Base-by-base conservation (phyloP, 2,888 invertebrate species). In the Amblyjoppa fuscipennis region DNA sequence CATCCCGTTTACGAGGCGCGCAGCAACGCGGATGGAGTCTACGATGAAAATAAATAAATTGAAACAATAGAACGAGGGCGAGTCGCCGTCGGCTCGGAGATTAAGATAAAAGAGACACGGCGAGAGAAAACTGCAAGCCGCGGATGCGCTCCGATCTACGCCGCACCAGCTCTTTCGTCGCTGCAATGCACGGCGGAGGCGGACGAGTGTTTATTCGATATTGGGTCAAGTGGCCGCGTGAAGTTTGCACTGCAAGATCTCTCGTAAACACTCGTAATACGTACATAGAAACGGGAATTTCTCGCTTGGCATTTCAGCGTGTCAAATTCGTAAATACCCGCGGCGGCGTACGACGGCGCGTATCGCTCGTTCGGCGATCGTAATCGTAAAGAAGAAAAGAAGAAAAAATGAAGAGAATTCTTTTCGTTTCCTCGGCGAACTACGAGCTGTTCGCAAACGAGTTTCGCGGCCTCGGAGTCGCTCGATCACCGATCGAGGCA, bases 221-320 rank as follows among this genome's bases (percentile, higher is more conserved):
- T 84, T 80, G 73, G 88, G 88, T 88, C 88, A 86, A 87, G 86
- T 80, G 75, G 68, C 61, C 74, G 34, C 66, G 11, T n/a, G 78
- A 53, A 83, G 74, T 71, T 83, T 77, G 75, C 81, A 87, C 87
- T 86, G 83, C 81, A 78, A 86, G 84, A 79, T 85, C 89, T 92
- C 87, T 88, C 88, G 81, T 86, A 89, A 92, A 90, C 88, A 87
- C 86, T 88, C 88, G 79, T 86, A 76, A 86, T 59, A 88, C 20
- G 88, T 89, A 89, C 89, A 89, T 89, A 41, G 41, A 41, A 89
- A 89, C 88, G 89, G 68, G 11, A 11, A 59, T 28, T 1, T 28
- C 11, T 11, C 25, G 51, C 66, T 28, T 49, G 11, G 34, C 45
- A 45, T 45, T 41, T 71, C 9, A 20, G 49, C 53, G 20, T 74